Conservation (phyloP, 2,888 invertebrate species). For the Caenorhabditis sp. region DNA sequence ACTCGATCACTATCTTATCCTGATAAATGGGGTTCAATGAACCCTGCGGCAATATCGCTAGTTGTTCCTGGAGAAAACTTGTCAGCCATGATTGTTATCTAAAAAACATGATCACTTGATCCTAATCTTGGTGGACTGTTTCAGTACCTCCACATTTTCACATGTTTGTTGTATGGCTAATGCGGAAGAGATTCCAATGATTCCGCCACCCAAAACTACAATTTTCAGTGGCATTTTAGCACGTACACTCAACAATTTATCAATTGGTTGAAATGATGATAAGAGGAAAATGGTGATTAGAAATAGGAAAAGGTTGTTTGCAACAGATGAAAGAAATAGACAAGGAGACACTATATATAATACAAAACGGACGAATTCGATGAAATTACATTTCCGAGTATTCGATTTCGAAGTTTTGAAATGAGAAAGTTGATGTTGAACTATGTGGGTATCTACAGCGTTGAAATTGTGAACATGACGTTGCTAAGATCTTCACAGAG, state of each 20-base stretch:
- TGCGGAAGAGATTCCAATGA: conserved; percentile 51
- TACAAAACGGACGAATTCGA: too few relatives aligned
- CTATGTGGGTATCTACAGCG: too few relatives aligned
- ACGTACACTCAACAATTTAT: neutral
- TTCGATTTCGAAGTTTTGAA: too few relatives aligned
- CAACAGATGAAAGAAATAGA: too few relatives aligned
- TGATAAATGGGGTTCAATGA: conserved; percentile 66
- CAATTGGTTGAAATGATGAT: neutral
- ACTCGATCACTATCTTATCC: conserved; percentile 14
- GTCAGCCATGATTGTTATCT: conserved; percentile 70
- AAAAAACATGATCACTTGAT: conserved; percentile 7
- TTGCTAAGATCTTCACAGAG: too few relatives aligned
- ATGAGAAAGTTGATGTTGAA: too few relatives aligned
- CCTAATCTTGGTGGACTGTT: neutral
- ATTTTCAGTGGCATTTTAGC: conserved; percentile 15
- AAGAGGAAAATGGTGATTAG: too few relatives aligned
- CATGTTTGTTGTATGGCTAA: conserved; percentile 40
- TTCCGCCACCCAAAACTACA: conserved; percentile 55
- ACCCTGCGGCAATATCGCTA: conserved; percentile 70
- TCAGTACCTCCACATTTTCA: conserved; percentile 33
- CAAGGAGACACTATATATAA: too few relatives aligned
- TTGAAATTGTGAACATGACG: too few relatives aligned
- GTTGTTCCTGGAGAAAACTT: conserved; percentile 68
- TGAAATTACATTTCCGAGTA: too few relatives aligned
- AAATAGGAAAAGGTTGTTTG: too few relatives aligned